phyloP scores from a whole-genome alignment of 2,888 invertebrate species.

The Tenthredo scrophulariae region DNA sequence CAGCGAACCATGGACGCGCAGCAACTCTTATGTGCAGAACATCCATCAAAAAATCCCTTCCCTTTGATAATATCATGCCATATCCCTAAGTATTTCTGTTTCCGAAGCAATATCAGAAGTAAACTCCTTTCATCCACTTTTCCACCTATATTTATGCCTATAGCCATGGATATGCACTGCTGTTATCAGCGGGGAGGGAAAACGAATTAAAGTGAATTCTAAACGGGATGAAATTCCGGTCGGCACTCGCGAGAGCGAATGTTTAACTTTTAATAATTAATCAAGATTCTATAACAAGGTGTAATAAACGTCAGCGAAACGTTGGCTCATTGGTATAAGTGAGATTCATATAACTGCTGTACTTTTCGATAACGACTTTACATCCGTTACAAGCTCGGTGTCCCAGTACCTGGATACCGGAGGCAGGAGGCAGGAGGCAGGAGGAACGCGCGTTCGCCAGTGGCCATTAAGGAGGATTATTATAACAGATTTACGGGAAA shows the following conservation, averaged over 20 bases:
- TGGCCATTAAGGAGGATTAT: slow-evolving; percentile 66
- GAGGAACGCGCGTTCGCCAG: slow-evolving; percentile 61
- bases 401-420: background rate
- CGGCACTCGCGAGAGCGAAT: background rate
- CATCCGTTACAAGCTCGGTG: slow-evolving; percentile 64
- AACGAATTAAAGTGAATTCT: background rate
- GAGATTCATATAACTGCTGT: slow-evolving; percentile 69
- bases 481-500: slow-evolving; percentile 55
- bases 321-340: slow-evolving; percentile 56
- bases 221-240: background rate
- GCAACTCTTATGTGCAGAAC: slow-evolving; percentile 3
- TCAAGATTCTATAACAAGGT: slow-evolving; percentile 69
- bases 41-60: slow-evolving; percentile 63
- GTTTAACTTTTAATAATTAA: slow-evolving; percentile 59
- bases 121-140: slow-evolving; percentile 23
- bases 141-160: background rate
- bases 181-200: background rate
- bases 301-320: slow-evolving; percentile 68
- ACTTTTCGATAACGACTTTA: slow-evolving; percentile 70
- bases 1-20: slow-evolving; percentile 57
- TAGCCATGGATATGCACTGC: background rate
- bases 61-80: slow-evolving; percentile 65
- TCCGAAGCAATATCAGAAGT: slow-evolving; percentile 15
- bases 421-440: background rate
- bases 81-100: slow-evolving; percentile 19